phyloP scores from a whole-genome alignment of 1,140 invertebrate species.

The Limonius californicus region DNA sequence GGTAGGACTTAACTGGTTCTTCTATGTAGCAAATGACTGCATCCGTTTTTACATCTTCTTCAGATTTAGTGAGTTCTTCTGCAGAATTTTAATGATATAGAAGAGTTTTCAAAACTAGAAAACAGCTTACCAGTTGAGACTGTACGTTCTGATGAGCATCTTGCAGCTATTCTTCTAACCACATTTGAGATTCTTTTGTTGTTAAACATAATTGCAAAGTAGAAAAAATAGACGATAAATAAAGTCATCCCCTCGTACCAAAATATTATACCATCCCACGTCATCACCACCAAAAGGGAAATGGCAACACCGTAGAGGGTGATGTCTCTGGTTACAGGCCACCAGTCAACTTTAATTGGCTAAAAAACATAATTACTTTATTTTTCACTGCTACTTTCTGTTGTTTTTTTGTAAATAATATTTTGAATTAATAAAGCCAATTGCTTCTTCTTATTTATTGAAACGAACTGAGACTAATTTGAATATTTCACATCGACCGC shows the following conservation, averaged over 20 bases:
- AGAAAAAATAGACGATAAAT: slow-evolving; percentile 64
- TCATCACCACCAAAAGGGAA: slow-evolving; percentile 66
- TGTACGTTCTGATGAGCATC: not conserved
- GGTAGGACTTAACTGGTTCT: no score
- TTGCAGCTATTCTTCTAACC: slow-evolving; percentile 15
- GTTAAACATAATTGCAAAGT: slow-evolving; percentile 61
- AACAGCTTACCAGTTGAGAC: no score
- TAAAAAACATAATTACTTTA: slow-evolving; percentile 46
- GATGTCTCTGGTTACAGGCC: slow-evolving; percentile 81
- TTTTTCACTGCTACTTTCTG: not conserved
- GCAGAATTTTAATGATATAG: no score
- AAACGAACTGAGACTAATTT: no score
- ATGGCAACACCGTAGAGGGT: slow-evolving; percentile 78
- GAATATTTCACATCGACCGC: no score
- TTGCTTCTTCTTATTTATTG: not conserved
- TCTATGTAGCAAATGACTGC: no score
- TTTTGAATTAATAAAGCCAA: no score
- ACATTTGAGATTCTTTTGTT: slow-evolving; percentile 48
- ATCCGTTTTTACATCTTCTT: no score
- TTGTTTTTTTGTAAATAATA: no score
- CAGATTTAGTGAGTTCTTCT: no score
- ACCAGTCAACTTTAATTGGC: slow-evolving; percentile 78
- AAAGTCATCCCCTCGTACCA: slow-evolving; percentile 75
- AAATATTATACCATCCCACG: slow-evolving; percentile 73
- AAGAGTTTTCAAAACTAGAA: no score